Evolutionary conservation across 2,888 invertebrate species (phyloP).

Genomic region (Pinctada fucata): DNA sequence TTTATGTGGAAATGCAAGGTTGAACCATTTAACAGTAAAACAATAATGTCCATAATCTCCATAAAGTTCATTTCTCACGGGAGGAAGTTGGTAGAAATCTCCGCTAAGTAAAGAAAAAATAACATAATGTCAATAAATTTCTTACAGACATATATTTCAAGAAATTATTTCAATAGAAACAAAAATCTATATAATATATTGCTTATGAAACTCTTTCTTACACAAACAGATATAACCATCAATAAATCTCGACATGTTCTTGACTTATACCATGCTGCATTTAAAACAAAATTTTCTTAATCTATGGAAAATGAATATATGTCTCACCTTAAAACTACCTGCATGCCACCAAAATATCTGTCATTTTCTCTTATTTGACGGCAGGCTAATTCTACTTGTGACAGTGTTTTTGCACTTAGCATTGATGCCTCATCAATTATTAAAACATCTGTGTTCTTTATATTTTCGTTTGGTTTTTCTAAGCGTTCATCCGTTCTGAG

Average conservation of each 20-base stretch:
- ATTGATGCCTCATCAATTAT: constrained; percentile 20
- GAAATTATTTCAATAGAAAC: too few species aligned
- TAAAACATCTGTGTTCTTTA: background rate
- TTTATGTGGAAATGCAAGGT: constrained; percentile 12
- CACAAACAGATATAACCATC: too few species aligned
- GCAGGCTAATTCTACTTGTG: background rate
- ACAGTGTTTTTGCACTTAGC: background rate
- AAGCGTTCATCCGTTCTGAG: background rate
- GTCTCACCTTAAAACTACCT: background rate
- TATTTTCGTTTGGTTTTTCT: constrained; percentile 1
- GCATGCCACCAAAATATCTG: background rate
- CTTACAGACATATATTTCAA: too few species aligned
- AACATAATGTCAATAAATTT: too few species aligned
- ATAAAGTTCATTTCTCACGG: constrained; percentile 24
- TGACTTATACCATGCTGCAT: too few species aligned
- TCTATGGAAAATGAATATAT: too few species aligned
- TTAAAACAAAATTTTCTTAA: too few species aligned
- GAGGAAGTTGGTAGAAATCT: too few species aligned
- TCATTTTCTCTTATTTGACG: background rate
- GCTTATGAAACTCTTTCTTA: too few species aligned
- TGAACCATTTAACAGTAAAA: constrained; percentile 14
- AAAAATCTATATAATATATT: too few species aligned
- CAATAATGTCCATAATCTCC: constrained; percentile 26
- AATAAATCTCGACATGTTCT: too few species aligned
- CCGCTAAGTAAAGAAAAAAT: too few species aligned